Evolutionary conservation across 1,140 invertebrate genomes (phyloP).

Genomic region (Neoseiulus cucumeris): DNA sequence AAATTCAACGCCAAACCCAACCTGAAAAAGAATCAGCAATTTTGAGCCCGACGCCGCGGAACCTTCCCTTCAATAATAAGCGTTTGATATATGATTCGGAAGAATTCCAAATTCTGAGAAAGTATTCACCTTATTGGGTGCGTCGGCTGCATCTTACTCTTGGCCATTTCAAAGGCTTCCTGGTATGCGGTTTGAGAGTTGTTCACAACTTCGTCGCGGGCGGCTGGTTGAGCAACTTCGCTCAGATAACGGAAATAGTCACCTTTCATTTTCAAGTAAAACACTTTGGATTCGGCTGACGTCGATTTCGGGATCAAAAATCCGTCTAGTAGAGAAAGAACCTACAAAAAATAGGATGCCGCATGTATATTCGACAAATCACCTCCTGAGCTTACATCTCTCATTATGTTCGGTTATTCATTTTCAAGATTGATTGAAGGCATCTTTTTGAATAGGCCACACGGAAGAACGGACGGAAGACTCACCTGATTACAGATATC

Average conservation of each 20-base stretch:
- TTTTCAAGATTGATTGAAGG: neutral
- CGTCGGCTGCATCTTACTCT: conserved; percentile 89
- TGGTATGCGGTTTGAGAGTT: conserved; percentile 95
- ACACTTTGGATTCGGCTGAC: conserved; percentile 89
- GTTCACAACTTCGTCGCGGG: conserved; percentile 45
- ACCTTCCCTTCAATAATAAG: too few species aligned
- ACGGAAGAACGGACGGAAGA: too few species aligned
- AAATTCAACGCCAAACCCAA: conserved; percentile 92
- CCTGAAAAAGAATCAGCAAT: conserved; percentile 25
- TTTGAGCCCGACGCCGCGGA: too few species aligned
- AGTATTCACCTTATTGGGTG: conserved; percentile 50
- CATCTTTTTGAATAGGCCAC: neutral
- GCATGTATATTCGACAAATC: too few species aligned
- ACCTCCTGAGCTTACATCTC: too few species aligned
- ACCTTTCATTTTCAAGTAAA: conserved; percentile 96
- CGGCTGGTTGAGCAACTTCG: conserved; percentile 49
- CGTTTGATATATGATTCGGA: neutral
- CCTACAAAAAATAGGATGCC: conserved; percentile 36
- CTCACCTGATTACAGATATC: conserved; percentile 25
- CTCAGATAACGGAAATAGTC: conserved; percentile 96
- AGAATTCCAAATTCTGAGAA: neutral
- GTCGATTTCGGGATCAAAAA: conserved; percentile 84
- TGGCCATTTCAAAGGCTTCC: conserved; percentile 92
- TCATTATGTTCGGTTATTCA: too few species aligned
- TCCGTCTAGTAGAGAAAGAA: conserved; percentile 58